phyloP scores from a whole-genome alignment of 2,797 vertebrate species.

The Lates japonicus region DNA sequence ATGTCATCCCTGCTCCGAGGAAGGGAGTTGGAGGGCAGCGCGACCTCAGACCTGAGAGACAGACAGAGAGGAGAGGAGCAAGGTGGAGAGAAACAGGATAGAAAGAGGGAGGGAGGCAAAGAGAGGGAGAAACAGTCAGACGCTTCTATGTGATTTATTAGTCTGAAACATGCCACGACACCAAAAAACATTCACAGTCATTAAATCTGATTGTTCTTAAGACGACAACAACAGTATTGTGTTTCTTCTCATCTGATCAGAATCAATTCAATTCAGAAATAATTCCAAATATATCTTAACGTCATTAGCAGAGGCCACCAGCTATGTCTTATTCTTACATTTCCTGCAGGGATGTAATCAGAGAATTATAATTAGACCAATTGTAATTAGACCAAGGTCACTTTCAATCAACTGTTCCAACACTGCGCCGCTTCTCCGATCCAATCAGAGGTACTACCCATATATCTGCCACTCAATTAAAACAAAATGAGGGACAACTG shows the following conservation, averaged over 20 bases:
- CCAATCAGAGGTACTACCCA: constrained; percentile 72
- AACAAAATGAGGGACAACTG: constrained; percentile 64
- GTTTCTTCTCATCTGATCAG: constrained; percentile 44
- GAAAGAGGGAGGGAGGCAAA: constrained; percentile 6
- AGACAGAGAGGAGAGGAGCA: constrained; percentile 35
- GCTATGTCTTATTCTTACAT: constrained; percentile 60
- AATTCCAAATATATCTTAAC: constrained; percentile 44
- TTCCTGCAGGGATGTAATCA: constrained; percentile 78
- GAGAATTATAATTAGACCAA: constrained; percentile 80
- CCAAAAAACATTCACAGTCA: constrained; percentile 11
- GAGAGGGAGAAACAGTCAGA: background rate
- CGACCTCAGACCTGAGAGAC: constrained; percentile 76
- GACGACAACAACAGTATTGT: constrained; percentile 22
- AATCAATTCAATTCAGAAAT: constrained; percentile 56
- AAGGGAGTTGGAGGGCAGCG: constrained; percentile 78
- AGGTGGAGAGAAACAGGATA: constrained; percentile 22
- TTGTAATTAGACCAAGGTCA: constrained; percentile 84
- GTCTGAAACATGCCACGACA: constrained; percentile 16
- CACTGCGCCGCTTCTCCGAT: constrained; percentile 58
- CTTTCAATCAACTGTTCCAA: constrained; percentile 79
- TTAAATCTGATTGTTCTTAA: constrained; percentile 34
- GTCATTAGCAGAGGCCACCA: constrained; percentile 54
- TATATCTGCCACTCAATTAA: constrained; percentile 75
- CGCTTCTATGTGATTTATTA: constrained; percentile 3
- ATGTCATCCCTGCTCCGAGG: constrained; percentile 79